Evolutionary conservation across 2,888 invertebrate species (phyloP).

Genomic region (Drosophila flavopinicola): DNA sequence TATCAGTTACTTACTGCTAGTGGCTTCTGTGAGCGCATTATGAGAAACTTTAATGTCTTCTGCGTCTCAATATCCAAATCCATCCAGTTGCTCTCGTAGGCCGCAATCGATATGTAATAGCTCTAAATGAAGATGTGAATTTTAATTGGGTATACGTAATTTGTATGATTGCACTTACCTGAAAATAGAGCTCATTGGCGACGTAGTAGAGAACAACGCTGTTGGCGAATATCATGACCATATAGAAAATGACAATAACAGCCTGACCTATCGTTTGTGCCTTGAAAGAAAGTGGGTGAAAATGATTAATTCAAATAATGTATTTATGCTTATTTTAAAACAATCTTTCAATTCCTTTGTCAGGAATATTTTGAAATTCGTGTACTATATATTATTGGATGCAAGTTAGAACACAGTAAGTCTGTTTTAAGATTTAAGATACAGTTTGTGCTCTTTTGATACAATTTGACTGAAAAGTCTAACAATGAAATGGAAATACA

Average conservation of each 20-base stretch:
- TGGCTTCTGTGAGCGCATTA: constrained; percentile 75
- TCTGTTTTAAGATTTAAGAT: no score
- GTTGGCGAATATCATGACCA: constrained; percentile 77
- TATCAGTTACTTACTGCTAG: constrained; percentile 60
- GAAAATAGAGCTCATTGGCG: constrained; percentile 75
- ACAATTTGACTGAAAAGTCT: no score
- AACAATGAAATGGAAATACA: no score
- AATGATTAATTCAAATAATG: no score
- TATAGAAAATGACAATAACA: constrained; percentile 69
- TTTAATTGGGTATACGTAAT: no score
- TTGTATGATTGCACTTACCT: constrained; percentile 40
- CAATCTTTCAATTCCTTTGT: no score
- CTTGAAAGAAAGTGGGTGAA: constrained; percentile 13
- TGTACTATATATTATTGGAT: no score
- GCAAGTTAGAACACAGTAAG: no score
- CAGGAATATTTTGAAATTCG: no score
- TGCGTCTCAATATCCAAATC: constrained; percentile 71
- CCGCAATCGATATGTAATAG: constrained; percentile 68
- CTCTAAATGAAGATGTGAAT: constrained; percentile 50
- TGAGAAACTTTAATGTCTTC: constrained; percentile 68
- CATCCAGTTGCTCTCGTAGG: constrained; percentile 78
- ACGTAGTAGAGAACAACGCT: constrained; percentile 76
- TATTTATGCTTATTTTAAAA: no score
- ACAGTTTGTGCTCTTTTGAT: no score
- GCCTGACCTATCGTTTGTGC: constrained; percentile 71